Base-by-base conservation (phyloP, 2,113 vertebrate species). In the Centropristis striata region DNA sequence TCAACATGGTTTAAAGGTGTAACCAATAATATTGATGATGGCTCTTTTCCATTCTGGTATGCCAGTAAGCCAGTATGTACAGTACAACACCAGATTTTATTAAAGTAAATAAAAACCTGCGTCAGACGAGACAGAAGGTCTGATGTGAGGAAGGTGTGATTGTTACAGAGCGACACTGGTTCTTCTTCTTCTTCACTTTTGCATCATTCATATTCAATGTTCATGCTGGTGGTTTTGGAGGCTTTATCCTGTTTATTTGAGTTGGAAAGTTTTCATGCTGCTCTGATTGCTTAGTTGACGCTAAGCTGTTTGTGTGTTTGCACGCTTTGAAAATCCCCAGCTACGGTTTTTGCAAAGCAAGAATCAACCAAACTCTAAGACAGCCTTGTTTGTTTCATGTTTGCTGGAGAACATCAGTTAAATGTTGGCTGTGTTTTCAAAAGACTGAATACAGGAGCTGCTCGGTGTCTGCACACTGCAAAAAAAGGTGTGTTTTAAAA, bases 241-340 rank as follows among this genome's bases (percentile, higher is more conserved):
- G 55, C 21, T 32, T 60, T 21, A 39, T 55, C 28, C 63, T 61
- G 41, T 63, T 71, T 57, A 28, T 60, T 70, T 51, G 49, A 41
- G 20, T 42, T 41, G 18, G 8, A n/a, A 11, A 23, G 21, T 25
- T 28, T 37, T 63, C 20, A 37, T 44, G 15, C 27, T 63, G 36
- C 76, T 60, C 25, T 63, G 9, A 42, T 59, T 67, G 47, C 51
- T 41, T 41, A 11, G 5, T 9, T 67, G 57, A 63, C 5, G 8
- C 28, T 60, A 53, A 68, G 27, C 54, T 39, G 10, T 15, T 12
- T 73, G 41, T 63, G 49, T 20, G 16, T 65, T 71, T 71, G 18
- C 25, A 71, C 39, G 71, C 21, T 47, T 50, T 65, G 25, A 32
- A 67, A 81, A 75, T 58, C 25, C 65, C 3, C 57, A 47, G 46